phyloP scores from a whole-genome alignment of 2,113 vertebrate genomes.

The Cavia porcellus region DNA sequence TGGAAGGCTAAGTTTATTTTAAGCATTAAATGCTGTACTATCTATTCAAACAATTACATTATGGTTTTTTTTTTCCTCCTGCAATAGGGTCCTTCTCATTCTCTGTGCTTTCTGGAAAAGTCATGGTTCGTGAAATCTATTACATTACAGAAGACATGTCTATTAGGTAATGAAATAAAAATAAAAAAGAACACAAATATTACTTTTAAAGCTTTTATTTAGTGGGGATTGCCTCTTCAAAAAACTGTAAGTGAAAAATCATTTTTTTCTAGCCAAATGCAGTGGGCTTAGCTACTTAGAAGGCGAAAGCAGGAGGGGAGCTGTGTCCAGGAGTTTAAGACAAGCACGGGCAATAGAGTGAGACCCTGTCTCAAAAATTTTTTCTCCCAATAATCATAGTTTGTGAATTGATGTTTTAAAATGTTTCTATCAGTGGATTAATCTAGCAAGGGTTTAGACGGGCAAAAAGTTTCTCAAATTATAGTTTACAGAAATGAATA shows the following conservation, averaged over 20 bases:
- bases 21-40: neutral
- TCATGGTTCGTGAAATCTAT: constrained; percentile 99
- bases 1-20: constrained; percentile 46
- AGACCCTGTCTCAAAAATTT: neutral
- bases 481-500: constrained; percentile 20
- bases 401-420: constrained; percentile 46
- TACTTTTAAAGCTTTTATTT: constrained; percentile 20
- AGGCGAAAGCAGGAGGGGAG: neutral
- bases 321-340: neutral
- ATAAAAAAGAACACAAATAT: constrained; percentile 29
- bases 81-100: constrained; percentile 97
- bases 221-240: constrained; percentile 50
- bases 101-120: constrained; percentile 98
- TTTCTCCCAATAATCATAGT: neutral
- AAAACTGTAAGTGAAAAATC: neutral
- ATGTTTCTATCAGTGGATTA: constrained; percentile 3
- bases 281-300: neutral
- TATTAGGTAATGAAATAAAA: constrained; percentile 92
- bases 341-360: neutral
- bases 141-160: constrained; percentile 99
- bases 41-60: neutral
- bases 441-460: constrained; percentile 44
- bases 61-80: constrained; percentile 21
- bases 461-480: neutral
- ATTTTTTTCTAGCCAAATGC: neutral